phyloP scores from a whole-genome alignment of 35 echinoderm and acorn worm genomes.

The Nesometra sesokonis region DNA sequence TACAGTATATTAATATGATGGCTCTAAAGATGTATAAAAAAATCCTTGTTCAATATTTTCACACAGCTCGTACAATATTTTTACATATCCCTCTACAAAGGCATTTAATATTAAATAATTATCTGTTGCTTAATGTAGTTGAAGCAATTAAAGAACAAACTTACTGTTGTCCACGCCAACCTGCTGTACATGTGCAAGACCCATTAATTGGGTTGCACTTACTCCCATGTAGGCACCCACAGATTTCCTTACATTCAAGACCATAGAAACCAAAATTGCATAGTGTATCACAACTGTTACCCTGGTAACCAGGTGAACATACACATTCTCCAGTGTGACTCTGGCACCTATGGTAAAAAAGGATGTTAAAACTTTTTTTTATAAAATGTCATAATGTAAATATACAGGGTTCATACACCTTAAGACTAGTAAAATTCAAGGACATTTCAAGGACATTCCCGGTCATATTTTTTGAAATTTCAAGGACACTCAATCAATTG shows the following conservation, averaged over 20 bases:
- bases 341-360: not conserved
- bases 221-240: not conserved
- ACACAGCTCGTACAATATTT: too few species aligned
- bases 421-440: too few species aligned
- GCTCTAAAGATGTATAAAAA: too few species aligned
- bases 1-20: too few species aligned
- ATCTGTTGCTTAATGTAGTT: not conserved
- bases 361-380: not conserved
- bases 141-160: not conserved
- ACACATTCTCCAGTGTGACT: not conserved
- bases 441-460: too few species aligned
- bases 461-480: too few species aligned
- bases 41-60: too few species aligned
- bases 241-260: not conserved
- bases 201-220: not conserved
- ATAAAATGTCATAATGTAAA: too few species aligned
- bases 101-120: not conserved
- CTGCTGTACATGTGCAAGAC: slow-evolving; percentile 3
- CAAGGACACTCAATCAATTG: too few species aligned
- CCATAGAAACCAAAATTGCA: not conserved
- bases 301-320: not conserved
- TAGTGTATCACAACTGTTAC: not conserved
- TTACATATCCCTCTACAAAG: too few species aligned
- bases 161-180: not conserved
- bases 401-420: too few species aligned